A percentile compares a stretch with the other conserved stretches of the same genome.
Evolutionary conservation across 2,888 invertebrate species (phyloP).

Genomic region (Hipparchia sbordonii): DNA sequence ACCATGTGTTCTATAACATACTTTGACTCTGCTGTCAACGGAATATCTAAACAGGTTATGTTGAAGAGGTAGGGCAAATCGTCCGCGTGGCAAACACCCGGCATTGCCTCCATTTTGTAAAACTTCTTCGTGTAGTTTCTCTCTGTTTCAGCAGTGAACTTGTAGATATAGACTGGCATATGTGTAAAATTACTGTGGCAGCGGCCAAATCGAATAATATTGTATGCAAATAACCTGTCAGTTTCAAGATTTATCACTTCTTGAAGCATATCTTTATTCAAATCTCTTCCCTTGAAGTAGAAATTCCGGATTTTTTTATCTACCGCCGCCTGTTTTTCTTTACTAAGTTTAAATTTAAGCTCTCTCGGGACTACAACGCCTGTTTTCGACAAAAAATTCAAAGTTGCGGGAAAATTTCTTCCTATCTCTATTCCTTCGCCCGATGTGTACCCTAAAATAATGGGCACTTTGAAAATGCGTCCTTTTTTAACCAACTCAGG

Average conservation of each 20-base stretch:
- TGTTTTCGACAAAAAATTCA: slow-evolving; percentile 49
- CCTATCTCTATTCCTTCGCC: slow-evolving; percentile 75
- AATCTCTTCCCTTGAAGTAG: slow-evolving; percentile 60
- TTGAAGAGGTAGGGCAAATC: slow-evolving; percentile 70
- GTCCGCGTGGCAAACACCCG: slow-evolving; percentile 73
- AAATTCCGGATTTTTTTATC: slow-evolving; percentile 63
- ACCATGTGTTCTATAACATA: slow-evolving; percentile 58
- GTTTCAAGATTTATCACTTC: slow-evolving; percentile 62
- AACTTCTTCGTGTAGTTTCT: slow-evolving; percentile 65
- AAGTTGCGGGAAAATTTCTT: slow-evolving; percentile 53
- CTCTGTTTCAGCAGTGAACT: slow-evolving; percentile 69
- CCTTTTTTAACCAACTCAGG: slow-evolving; percentile 57
- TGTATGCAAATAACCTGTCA: slow-evolving; percentile 64
- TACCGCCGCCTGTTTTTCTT: slow-evolving; percentile 50
- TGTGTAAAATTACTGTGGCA: slow-evolving; percentile 50
- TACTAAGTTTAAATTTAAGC: slow-evolving; percentile 60
- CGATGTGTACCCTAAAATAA: slow-evolving; percentile 72
- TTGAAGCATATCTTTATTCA: slow-evolving; percentile 56
- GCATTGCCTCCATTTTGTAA: slow-evolving; percentile 62
- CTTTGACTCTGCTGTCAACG: slow-evolving; percentile 62
- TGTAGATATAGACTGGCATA: slow-evolving; percentile 64
- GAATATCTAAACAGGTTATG: slow-evolving; percentile 62
- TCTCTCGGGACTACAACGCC: slow-evolving; percentile 72
- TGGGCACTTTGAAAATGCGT: slow-evolving; percentile 60
- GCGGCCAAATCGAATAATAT: slow-evolving; percentile 66